A percentile compares a stretch with the other conserved stretches of the same genome.
phyloP scores from a whole-genome alignment of 2,888 invertebrate species.

The Oscheius sp. region DNA sequence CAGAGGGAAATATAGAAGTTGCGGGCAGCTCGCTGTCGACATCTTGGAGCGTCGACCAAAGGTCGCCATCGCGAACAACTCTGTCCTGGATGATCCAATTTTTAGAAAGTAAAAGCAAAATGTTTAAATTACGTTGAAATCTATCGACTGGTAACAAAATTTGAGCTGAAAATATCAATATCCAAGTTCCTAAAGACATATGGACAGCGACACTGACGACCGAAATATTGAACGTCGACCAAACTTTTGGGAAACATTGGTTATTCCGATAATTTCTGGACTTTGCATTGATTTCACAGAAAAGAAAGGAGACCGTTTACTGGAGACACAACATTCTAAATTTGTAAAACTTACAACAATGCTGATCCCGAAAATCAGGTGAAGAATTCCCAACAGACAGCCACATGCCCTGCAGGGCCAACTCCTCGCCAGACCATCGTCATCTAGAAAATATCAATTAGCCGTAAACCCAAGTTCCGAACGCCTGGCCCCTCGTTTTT shows the following conservation, averaged over 20 bases:
- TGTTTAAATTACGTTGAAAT: not conserved
- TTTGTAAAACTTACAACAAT: slow-evolving; percentile 43
- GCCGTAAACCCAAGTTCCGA: not conserved
- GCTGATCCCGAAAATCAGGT: slow-evolving; percentile 38
- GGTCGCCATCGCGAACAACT: too few species aligned
- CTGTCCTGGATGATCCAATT: not conserved
- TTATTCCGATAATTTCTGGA: too few species aligned
- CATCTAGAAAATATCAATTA: not conserved
- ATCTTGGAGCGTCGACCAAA: not conserved
- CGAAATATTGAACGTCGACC: too few species aligned
- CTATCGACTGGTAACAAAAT: too few species aligned
- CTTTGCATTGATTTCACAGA: too few species aligned
- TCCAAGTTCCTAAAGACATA: too few species aligned
- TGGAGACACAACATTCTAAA: too few species aligned
- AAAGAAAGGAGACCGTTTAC: too few species aligned
- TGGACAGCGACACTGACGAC: too few species aligned
- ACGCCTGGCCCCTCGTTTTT: not conserved
- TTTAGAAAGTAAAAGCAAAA: not conserved
- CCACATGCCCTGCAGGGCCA: slow-evolving; percentile 50
- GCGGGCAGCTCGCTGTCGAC: not conserved
- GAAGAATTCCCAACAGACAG: slow-evolving; percentile 43
- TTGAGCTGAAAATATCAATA: too few species aligned
- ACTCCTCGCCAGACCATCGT: slow-evolving; percentile 6
- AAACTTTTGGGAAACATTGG: too few species aligned
- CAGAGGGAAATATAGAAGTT: not conserved